Conservation (phyloP, 1,140 invertebrate genomes). For the Cecropterus lyciades region DNA sequence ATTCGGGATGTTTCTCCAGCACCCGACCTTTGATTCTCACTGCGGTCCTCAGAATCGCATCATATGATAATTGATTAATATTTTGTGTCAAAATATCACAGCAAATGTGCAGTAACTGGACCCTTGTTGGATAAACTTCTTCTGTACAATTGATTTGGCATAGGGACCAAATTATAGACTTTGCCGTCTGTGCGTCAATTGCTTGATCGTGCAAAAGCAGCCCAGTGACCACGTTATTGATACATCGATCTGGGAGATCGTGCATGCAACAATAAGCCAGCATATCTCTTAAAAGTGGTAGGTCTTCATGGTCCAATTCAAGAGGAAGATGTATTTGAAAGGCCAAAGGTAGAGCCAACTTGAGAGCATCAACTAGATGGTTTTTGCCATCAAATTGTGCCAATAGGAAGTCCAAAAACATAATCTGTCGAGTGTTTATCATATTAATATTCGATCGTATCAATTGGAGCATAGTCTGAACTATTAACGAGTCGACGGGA, state of each 20-base stretch:
- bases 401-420: conserved; percentile 86
- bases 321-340: conserved; percentile 85
- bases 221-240: conserved; percentile 78
- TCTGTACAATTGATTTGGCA: conserved; percentile 73
- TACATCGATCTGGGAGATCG: conserved; percentile 77
- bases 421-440: conserved; percentile 85
- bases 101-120: conserved; percentile 74
- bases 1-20: conserved; percentile 74
- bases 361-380: conserved; percentile 85
- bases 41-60: conserved; percentile 78
- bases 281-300: conserved; percentile 79
- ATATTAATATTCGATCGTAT: conserved; percentile 85
- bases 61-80: conserved; percentile 69
- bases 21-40: conserved; percentile 73
- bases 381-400: conserved; percentile 64
- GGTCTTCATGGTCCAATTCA: conserved; percentile 83
- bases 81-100: conserved; percentile 73
- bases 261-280: conserved; percentile 80
- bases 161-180: conserved; percentile 82
- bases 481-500: conserved; percentile 82
- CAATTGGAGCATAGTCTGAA: conserved; percentile 86
- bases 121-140: conserved; percentile 62
- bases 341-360: conserved; percentile 86
- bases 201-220: conserved; percentile 70
- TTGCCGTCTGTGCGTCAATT: conserved; percentile 74